phyloP scores from a whole-genome alignment of 2,113 vertebrate species.

The Eulemur macaco region DNA sequence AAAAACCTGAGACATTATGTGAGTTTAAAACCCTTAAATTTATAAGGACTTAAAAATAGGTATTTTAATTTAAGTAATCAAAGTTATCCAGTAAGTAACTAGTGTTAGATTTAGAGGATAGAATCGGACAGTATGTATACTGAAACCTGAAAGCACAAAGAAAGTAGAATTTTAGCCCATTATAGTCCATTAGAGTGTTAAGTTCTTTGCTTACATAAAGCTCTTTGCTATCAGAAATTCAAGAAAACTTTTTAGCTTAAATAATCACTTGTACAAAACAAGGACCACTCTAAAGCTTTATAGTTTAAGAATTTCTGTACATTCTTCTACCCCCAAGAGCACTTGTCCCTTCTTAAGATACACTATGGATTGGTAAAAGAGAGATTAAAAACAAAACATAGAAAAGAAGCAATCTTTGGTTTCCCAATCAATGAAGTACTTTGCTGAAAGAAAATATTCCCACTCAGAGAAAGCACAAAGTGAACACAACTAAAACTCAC shows the following conservation, averaged over 20 bases:
- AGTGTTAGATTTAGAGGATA: background rate
- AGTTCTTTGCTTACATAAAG: conserved; percentile 51
- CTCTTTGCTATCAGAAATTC: conserved; percentile 38
- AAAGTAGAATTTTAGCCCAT: background rate
- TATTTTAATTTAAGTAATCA: background rate
- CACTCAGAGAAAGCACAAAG: background rate
- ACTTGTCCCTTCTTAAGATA: conserved; percentile 8
- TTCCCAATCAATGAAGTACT: conserved; percentile 40
- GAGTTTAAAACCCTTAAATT: conserved; percentile 15
- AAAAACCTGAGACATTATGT: conserved; percentile 11
- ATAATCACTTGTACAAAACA: conserved; percentile 46
- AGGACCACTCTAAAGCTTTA: conserved; percentile 22
- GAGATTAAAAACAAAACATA: background rate
- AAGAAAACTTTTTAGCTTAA: conserved; percentile 51
- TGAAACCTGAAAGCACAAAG: conserved; percentile 20
- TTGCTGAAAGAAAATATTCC: background rate
- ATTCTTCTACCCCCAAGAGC: background rate
- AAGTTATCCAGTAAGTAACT: background rate
- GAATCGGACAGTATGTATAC: background rate
- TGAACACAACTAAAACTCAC: background rate
- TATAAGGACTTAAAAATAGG: background rate
- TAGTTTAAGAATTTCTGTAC: background rate
- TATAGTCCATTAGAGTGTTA: background rate
- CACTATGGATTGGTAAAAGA: background rate
- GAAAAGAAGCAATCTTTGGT: conserved; percentile 63